These are phyloP conservation scores for Hylaeus anthracinus DNA, from an alignment of 1,140 invertebrate genomes.

Conservation along the genomic window DNA sequence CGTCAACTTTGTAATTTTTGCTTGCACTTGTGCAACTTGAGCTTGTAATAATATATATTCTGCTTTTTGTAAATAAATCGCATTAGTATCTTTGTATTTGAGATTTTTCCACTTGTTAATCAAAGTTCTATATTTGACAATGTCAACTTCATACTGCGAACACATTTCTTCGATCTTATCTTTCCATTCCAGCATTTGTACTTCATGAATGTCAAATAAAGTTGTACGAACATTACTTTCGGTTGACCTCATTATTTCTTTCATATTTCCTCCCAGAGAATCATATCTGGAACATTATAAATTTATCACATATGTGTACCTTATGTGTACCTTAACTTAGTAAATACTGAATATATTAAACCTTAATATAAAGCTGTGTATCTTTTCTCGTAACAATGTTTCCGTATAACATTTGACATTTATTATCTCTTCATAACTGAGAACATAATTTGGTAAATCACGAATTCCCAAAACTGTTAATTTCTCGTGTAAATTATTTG, in stretches of 20 bases:
- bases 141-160: slow-evolving; percentile 60
- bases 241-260: slow-evolving; percentile 59
- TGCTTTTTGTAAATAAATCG: slow-evolving; percentile 62
- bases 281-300: slow-evolving; percentile 64
- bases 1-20: slow-evolving; percentile 65
- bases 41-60: slow-evolving; percentile 63
- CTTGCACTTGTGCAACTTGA: slow-evolving; percentile 67
- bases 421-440: slow-evolving; percentile 64
- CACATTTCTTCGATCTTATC: slow-evolving; percentile 70
- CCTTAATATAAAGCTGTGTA: slow-evolving; percentile 61
- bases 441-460: slow-evolving; percentile 60
- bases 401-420: slow-evolving; percentile 63
- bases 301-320: slow-evolving; percentile 1
- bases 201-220: slow-evolving; percentile 51
- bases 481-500: slow-evolving; percentile 55
- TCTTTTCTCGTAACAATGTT: slow-evolving; percentile 58
- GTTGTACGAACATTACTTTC: slow-evolving; percentile 52
- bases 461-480: slow-evolving; percentile 66
- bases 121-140: slow-evolving; percentile 52
- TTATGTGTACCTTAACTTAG: slow-evolving; percentile 2
- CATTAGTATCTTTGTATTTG: slow-evolving; percentile 61
- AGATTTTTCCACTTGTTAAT: slow-evolving; percentile 67
- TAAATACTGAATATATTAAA: slow-evolving; percentile 25
- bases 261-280: slow-evolving; percentile 61
- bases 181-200: slow-evolving; percentile 66